These are phyloP conservation scores for Macrophya annulata DNA, from an alignment of 2,888 invertebrate species.

Conservation along the genomic window DNA sequence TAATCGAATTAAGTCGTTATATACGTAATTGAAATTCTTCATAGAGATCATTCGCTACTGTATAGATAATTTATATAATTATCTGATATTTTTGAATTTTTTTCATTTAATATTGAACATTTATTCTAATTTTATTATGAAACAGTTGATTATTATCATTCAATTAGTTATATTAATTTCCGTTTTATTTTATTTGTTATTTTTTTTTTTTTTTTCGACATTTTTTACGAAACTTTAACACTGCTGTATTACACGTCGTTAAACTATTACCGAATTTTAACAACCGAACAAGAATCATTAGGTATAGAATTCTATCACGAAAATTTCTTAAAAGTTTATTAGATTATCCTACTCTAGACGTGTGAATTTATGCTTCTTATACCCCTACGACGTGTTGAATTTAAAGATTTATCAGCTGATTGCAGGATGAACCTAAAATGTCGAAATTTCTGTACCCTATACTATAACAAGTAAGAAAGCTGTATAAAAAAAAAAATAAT, in stretches of 20 bases:
- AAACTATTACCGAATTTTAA: background rate
- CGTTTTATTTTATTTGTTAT: too few species aligned
- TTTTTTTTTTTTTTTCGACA: background rate
- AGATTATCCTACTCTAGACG: background rate
- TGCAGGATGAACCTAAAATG: background rate
- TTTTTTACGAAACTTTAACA: background rate
- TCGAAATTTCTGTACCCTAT: background rate
- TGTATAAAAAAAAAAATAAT: background rate
- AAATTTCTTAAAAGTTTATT: background rate
- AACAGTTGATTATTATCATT: conserved; percentile 38
- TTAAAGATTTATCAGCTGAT: background rate
- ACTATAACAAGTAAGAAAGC: background rate
- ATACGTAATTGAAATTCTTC: conserved; percentile 18
- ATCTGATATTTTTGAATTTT: background rate
- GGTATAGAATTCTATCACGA: conserved; percentile 9
- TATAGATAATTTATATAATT: background rate
- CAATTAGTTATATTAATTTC: conserved; percentile 6
- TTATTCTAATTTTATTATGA: background rate
- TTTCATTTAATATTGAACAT: background rate
- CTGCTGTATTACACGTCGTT: background rate
- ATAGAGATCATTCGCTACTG: background rate
- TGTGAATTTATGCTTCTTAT: background rate
- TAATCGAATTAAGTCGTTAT: conserved; percentile 22
- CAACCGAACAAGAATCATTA: background rate
- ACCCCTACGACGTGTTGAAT: background rate